A percentile compares a stretch with the other conserved stretches of the same genome.
phyloP scores from a whole-genome alignment of 2,888 invertebrate species.

The Eupithecia centaureata region DNA sequence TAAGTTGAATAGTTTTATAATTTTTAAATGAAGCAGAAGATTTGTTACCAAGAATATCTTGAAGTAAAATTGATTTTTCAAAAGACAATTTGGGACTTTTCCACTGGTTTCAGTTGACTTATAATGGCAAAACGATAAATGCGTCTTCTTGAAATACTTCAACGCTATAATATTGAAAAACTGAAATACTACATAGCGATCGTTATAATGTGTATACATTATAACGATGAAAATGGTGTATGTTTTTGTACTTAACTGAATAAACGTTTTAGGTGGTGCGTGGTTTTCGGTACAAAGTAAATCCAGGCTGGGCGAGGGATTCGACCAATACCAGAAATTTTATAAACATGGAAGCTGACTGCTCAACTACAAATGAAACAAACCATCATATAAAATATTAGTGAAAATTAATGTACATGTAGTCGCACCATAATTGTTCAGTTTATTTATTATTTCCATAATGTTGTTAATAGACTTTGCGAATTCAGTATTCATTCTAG shows the following conservation, averaged over 20 bases:
- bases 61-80: too few species aligned
- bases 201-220: too few species aligned
- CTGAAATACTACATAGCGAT: too few species aligned
- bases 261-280: constrained; percentile 6
- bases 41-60: neutral
- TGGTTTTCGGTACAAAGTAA: neutral
- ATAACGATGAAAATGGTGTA: too few species aligned
- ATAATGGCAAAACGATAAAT: too few species aligned
- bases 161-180: too few species aligned
- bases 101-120: too few species aligned
- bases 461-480: neutral
- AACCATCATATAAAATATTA: neutral
- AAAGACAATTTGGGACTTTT: too few species aligned
- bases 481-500: constrained; percentile 31
- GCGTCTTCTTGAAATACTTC: too few species aligned
- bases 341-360: neutral
- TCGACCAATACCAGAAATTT: neutral
- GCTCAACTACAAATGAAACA: neutral
- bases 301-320: neutral
- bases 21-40: too few species aligned
- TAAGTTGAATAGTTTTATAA: neutral
- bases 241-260: neutral
- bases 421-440: constrained; percentile 38
- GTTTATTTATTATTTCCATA: constrained; percentile 4
- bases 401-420: constrained; percentile 43